Base-by-base conservation (phyloP, 1,140 invertebrate genomes). In the Caerostris darwini region DNA sequence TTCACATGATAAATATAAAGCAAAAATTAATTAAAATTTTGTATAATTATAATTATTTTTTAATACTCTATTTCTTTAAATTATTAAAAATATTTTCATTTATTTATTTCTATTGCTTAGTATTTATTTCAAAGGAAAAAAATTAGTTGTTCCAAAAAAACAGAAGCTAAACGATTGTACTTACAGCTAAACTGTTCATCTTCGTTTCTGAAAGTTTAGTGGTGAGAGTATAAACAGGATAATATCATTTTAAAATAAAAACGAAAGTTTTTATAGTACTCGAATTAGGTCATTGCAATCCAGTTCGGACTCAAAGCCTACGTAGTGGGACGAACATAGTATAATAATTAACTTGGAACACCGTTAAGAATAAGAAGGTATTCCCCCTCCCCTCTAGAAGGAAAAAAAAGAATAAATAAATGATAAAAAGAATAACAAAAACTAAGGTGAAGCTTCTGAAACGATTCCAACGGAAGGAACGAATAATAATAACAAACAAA, bases 221-320 rank as follows among this genome's bases (percentile, higher is more conserved):
- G 6, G 50, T 77, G 53, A 88, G 86, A 53, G 58, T 57, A n/a
- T 7, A 50, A 67, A 86, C 10, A 57, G 59, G 34, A 88, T 19
- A 88, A 54, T 77, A 34, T 67, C 8, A 69, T 71, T 61, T 57
- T 57, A 14, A 57, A 58, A 71, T 58, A n/a, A 90, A 92, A 14
- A 56, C 57, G 90, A 92, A 85, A 85, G 90, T 61, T 59, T 92
- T 92, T 92, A 92, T 92, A 92, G 58, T 64, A 69, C 54, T 69
- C 10, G 90, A 92, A 59, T 85, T 67, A 85, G 90, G 90, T 92
- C 90, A 92, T 58, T 92, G 90, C 90, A 61, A 92, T 64, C 90
- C 50, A 69, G 90, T 92, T 85, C 54, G 69, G 34, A 64, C 53
- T 5, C 71, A 12, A 81, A 59, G 10, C 67, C 17, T 19, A 34